Conservation (phyloP, 1,140 invertebrate genomes). For the Stenopsyche tienmushanensis region DNA sequence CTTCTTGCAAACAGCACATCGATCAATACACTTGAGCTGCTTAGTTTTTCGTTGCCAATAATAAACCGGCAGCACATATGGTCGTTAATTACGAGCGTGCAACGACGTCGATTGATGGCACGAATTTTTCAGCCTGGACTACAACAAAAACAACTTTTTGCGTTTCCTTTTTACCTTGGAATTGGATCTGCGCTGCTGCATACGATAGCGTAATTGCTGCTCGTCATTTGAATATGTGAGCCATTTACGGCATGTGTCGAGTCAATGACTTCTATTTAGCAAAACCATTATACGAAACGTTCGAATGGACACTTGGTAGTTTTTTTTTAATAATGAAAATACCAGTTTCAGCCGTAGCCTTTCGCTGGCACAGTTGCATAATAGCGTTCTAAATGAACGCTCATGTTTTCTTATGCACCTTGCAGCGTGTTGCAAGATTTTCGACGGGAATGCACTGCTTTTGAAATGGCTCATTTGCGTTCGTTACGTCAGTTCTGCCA, state of each 20-base stretch:
- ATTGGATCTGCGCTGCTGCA: not conserved
- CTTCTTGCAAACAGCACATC: no score
- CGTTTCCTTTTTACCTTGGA: not conserved
- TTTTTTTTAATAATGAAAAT: not conserved
- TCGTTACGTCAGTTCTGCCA: no score
- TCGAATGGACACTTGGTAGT: not conserved
- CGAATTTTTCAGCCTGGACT: no score
- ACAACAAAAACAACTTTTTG: no score
- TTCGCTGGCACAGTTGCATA: conserved; percentile 5
- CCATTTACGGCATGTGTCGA: not conserved
- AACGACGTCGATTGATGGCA: not conserved
- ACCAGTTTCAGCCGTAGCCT: not conserved
- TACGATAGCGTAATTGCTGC: not conserved
- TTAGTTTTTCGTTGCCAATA: no score
- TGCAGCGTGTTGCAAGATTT: no score
- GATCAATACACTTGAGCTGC: no score
- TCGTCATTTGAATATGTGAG: not conserved
- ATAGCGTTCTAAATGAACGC: not conserved
- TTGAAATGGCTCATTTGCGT: no score
- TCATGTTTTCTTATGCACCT: not conserved
- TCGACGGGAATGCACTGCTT: no score
- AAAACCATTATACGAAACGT: no score
- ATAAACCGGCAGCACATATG: not conserved
- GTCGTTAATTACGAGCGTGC: not conserved
- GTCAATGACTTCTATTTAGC: conserved; percentile 18